Evolutionary conservation across 2,113 vertebrate species (phyloP).

Genomic region (Egretta garzetta): DNA sequence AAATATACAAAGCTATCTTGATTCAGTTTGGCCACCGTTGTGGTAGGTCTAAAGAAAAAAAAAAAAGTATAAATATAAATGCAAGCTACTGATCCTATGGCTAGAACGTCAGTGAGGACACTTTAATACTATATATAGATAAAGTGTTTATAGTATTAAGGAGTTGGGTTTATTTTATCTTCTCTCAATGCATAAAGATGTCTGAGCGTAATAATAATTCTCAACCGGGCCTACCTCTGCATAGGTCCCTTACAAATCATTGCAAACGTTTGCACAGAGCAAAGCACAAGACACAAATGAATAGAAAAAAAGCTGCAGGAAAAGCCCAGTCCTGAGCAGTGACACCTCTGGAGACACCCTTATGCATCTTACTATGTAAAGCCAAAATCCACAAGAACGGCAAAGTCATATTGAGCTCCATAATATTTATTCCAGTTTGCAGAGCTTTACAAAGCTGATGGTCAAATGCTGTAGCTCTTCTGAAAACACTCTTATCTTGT

Average conservation of each 20-base stretch:
- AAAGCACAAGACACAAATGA: background rate
- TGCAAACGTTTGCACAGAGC: background rate
- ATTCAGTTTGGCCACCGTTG: background rate
- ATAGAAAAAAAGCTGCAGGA: background rate
- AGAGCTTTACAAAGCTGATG: background rate
- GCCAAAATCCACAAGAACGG: background rate
- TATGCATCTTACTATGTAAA: background rate
- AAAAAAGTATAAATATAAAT: background rate
- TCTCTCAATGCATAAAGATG: constrained; percentile 9
- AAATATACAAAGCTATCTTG: background rate
- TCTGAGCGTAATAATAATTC: constrained; percentile 14
- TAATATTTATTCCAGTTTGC: background rate
- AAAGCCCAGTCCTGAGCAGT: background rate
- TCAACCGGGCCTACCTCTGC: background rate
- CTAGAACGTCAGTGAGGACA: background rate
- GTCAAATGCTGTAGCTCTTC: background rate
- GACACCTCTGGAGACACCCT: background rate
- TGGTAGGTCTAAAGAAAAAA: background rate
- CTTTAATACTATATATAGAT: background rate
- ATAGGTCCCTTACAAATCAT: background rate
- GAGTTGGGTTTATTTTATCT: constrained; percentile 4
- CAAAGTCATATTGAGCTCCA: background rate
- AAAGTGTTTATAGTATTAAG: background rate
- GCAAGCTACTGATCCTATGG: background rate
- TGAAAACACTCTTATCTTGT: background rate